These are phyloP conservation scores for Irena cyanogastra DNA, from an alignment of 2,113 vertebrate genomes.

Conservation along the genomic window DNA sequence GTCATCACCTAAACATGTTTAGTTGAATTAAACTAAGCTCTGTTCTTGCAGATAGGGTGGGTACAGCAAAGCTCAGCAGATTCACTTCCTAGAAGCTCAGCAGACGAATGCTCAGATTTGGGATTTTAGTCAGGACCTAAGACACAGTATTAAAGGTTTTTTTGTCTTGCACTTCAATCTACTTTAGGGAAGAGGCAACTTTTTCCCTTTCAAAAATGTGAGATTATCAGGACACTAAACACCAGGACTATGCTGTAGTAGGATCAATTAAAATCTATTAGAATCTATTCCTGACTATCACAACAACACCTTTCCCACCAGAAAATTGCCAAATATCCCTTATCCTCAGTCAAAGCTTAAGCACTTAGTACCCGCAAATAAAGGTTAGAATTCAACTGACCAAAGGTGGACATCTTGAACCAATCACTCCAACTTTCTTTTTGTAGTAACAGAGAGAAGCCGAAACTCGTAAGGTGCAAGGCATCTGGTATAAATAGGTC, in stretches of 20 bases:
- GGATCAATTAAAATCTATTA: neutral
- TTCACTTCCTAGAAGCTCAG: neutral
- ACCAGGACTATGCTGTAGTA: neutral
- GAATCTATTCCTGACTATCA: neutral
- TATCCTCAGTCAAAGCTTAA: neutral
- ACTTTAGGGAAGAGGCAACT: neutral
- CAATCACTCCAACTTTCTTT: neutral
- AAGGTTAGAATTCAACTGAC: neutral
- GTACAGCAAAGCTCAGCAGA: neutral
- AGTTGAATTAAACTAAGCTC: neutral
- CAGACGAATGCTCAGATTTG: neutral
- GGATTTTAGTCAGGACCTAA: neutral
- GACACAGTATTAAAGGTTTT: neutral
- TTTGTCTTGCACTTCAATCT: neutral
- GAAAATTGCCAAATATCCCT: neutral
- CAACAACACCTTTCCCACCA: neutral
- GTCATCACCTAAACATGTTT: neutral
- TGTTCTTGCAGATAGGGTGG: neutral
- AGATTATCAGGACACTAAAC: neutral
- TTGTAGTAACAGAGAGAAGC: neutral
- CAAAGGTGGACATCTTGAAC: neutral
- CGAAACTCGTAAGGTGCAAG: fast-evolving
- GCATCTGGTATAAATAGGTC: neutral
- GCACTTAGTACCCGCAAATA: neutral
- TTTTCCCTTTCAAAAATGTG: neutral